Evolutionary conservation across 2,113 vertebrate genomes (phyloP).

Genomic region (Malurus melanocephalus): DNA sequence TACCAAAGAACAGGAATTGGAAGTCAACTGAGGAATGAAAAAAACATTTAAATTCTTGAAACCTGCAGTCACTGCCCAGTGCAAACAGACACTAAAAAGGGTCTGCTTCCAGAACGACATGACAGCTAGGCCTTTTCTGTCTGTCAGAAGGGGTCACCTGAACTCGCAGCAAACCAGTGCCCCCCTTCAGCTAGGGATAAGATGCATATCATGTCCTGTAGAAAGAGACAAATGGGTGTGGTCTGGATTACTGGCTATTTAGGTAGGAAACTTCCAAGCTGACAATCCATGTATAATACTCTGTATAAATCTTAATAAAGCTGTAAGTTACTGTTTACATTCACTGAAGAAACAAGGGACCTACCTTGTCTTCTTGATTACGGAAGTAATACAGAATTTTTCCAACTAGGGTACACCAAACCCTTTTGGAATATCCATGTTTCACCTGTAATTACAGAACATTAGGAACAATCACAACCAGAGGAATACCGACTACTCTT

Average conservation of each 20-base stretch:
- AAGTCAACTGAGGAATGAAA: background rate
- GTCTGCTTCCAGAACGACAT: background rate
- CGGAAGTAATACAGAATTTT: constrained; percentile 94
- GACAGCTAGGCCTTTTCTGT: background rate
- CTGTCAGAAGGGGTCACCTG: background rate
- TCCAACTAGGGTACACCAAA: constrained; percentile 90
- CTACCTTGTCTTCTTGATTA: constrained; percentile 95
- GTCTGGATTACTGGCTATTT: background rate
- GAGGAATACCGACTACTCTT: background rate
- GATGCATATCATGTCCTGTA: accelerated
- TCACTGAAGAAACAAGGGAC: constrained; percentile 16
- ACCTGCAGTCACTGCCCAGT: background rate
- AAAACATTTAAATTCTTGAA: background rate
- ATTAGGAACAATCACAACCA: background rate
- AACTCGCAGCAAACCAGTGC: background rate
- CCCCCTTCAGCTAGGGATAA: background rate
- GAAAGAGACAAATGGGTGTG: background rate
- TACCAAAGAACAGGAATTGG: background rate
- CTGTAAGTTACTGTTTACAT: background rate
- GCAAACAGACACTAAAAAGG: background rate
- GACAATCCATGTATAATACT: background rate
- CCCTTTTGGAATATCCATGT: constrained; percentile 93
- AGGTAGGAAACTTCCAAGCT: background rate
- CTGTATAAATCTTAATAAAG: background rate
- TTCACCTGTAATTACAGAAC: constrained; percentile 83